phyloP scores from a whole-genome alignment of 1,140 invertebrate genomes.

The Temnothorax nylanderi region DNA sequence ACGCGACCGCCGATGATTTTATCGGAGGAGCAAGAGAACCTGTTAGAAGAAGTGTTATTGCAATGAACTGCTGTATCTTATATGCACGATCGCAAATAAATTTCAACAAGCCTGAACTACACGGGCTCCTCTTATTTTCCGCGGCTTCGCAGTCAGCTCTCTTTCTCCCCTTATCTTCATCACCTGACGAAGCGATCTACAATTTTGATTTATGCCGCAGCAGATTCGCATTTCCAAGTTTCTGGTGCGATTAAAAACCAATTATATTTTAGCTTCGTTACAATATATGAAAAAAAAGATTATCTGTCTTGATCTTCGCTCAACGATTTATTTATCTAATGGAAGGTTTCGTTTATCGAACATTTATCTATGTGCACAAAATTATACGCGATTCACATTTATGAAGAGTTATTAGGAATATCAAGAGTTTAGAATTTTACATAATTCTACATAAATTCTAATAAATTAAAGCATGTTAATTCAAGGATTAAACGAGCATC shows the following conservation, averaged over 20 bases:
- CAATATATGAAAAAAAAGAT: not conserved
- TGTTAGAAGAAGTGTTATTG: conserved; percentile 81
- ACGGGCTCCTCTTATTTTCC: conserved; percentile 76
- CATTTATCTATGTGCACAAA: not conserved
- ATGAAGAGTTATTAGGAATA: not conserved
- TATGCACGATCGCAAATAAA: conserved; percentile 80
- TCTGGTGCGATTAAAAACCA: not conserved
- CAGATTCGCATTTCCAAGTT: not conserved
- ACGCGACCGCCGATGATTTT: conserved; percentile 77
- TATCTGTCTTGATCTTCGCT: not conserved
- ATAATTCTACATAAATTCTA: not conserved
- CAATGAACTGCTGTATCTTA: conserved; percentile 77
- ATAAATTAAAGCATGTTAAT: not conserved
- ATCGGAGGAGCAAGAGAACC: conserved; percentile 78
- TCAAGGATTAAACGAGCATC: not conserved
- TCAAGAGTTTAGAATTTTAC: not conserved
- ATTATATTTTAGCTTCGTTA: not conserved
- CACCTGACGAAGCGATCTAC: conserved; percentile 54
- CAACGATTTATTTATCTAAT: not conserved
- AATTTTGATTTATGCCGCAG: conserved; percentile 26
- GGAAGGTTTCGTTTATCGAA: not conserved
- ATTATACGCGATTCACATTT: not conserved
- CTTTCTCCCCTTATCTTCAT: not conserved
- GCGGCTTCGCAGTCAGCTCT: conserved; percentile 19
- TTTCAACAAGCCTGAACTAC: conserved; percentile 73